phyloP scores from a whole-genome alignment of 2,113 vertebrate species.

The Carassius gibelio region DNA sequence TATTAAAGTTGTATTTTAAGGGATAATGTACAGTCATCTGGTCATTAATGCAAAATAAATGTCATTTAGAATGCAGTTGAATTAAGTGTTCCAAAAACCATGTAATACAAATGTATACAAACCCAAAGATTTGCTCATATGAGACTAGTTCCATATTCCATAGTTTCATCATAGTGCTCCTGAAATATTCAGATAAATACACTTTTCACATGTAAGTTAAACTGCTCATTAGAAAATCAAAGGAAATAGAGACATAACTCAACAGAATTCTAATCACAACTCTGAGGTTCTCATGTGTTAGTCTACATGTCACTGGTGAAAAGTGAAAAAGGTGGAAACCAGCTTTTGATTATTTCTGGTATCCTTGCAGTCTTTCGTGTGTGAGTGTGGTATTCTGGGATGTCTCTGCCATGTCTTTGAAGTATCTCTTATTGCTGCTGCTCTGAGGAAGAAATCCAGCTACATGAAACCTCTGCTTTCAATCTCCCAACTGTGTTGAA shows the following conservation, averaged over 20 bases:
- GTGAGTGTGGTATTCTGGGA: slow-evolving; percentile 2
- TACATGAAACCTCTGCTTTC: slow-evolving; percentile 15
- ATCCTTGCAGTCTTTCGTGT: slow-evolving; percentile 39
- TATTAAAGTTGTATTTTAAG: neutral
- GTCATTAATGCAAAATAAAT: neutral
- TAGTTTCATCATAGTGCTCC: neutral
- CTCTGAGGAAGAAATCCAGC: slow-evolving; percentile 25
- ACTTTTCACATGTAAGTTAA: no score
- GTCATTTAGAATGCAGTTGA: no score
- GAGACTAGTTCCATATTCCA: neutral
- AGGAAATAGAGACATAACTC: neutral
- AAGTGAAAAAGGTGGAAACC: slow-evolving; percentile 53
- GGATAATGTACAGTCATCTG: neutral
- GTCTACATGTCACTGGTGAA: slow-evolving; percentile 48
- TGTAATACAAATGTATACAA: neutral
- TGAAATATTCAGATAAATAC: neutral
- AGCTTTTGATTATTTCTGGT: slow-evolving; percentile 58
- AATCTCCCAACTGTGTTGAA: neutral
- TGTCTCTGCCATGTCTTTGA: slow-evolving; percentile 34
- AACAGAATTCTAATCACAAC: slow-evolving; percentile 1
- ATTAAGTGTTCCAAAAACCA: neutral
- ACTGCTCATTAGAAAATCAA: neutral
- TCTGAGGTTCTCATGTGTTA: slow-evolving; percentile 50
- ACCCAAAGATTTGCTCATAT: neutral
- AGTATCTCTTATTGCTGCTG: slow-evolving; percentile 27